phyloP scores from a whole-genome alignment of 2,797 vertebrate genomes.

The Lacerta viridis region DNA sequence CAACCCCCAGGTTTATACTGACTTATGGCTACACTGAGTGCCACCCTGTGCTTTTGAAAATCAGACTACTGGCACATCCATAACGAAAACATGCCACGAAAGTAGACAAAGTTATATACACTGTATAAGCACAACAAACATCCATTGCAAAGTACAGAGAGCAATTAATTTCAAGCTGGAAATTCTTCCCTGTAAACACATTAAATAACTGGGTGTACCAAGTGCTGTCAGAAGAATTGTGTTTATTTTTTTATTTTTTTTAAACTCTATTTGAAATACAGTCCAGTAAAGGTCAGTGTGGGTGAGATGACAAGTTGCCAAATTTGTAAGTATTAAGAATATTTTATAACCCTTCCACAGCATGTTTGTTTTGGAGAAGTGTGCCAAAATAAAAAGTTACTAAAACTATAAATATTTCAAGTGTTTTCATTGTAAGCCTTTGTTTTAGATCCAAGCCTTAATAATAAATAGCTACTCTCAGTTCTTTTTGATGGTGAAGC shows the following conservation, averaged over 20 bases:
- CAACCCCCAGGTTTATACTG: no score
- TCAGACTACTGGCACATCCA: slow-evolving; percentile 14
- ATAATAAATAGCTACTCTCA: fast-evolving
- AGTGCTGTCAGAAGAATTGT: neutral
- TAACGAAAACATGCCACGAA: neutral
- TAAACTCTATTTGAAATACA: slow-evolving; percentile 15
- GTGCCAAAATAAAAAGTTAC: neutral
- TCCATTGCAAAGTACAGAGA: slow-evolving; percentile 41
- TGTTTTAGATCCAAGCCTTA: neutral
- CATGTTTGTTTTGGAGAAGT: neutral
- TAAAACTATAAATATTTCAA: slow-evolving; percentile 8
- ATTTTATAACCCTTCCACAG: neutral
- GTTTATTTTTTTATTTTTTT: neutral
- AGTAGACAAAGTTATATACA: neutral
- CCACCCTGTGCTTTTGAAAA: slow-evolving; percentile 21
- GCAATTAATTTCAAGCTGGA: neutral
- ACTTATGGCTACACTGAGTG: no score
- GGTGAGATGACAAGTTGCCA: neutral
- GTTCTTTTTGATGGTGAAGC: slow-evolving; percentile 15
- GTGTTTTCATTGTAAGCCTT: neutral
- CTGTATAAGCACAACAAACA: neutral
- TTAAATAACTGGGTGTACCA: neutral
- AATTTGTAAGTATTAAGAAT: neutral
- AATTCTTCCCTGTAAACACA: slow-evolving; percentile 30
- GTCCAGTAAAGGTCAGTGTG: neutral